phyloP scores from a whole-genome alignment of 2,888 invertebrate genomes.

The Maniola hyperantus region DNA sequence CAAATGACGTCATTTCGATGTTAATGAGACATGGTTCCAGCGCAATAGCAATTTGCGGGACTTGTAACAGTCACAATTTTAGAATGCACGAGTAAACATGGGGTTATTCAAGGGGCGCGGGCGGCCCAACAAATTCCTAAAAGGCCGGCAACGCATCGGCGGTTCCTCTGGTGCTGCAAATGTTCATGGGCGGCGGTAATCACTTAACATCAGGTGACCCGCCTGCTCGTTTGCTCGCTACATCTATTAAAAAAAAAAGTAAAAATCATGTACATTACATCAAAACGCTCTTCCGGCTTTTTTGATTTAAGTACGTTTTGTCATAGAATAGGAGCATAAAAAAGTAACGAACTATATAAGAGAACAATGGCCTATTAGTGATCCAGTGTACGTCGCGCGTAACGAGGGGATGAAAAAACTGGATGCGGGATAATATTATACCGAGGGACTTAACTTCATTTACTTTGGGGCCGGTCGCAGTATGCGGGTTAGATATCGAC shows the following conservation, averaged over 20 bases:
- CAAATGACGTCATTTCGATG: too few relatives aligned
- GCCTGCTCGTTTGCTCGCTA: too few relatives aligned
- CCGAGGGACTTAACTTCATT: slow-evolving; percentile 25
- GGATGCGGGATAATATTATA: slow-evolving; percentile 35
- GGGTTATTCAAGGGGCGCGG: too few relatives aligned
- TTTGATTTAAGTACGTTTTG: slow-evolving; percentile 27
- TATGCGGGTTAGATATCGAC: slow-evolving; percentile 28
- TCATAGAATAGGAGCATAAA: slow-evolving; percentile 30
- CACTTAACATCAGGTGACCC: too few relatives aligned
- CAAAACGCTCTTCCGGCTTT: not conserved
- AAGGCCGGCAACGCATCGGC: too few relatives aligned
- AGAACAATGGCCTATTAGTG: slow-evolving; percentile 37
- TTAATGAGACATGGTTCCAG: not conserved
- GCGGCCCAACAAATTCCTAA: too few relatives aligned
- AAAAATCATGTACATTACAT: too few relatives aligned
- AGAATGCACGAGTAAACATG: too few relatives aligned
- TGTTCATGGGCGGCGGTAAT: too few relatives aligned
- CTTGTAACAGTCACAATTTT: slow-evolving; percentile 5
- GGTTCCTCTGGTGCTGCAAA: too few relatives aligned
- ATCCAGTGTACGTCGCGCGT: slow-evolving; percentile 26
- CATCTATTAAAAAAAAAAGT: too few relatives aligned
- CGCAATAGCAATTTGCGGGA: too few relatives aligned
- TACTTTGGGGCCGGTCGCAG: slow-evolving; percentile 15
- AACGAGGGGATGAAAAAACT: slow-evolving; percentile 30
- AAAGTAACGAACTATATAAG: slow-evolving; percentile 32